Conservation (phyloP, 1,140 invertebrate species). For the Bombyx mori region DNA sequence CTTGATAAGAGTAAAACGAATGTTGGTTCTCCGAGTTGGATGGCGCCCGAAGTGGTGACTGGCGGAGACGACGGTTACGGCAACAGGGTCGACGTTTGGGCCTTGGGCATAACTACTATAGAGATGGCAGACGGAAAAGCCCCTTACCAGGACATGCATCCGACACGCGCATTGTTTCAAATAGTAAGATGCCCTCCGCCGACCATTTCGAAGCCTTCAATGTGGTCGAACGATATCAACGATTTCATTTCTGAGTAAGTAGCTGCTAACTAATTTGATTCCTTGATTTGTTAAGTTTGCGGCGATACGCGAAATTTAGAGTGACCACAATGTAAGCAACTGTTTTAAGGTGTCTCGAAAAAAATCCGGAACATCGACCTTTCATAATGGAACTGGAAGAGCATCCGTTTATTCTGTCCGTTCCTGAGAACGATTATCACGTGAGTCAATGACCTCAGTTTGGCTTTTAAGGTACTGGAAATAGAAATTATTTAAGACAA, state of each 20-base stretch:
- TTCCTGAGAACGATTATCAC: conserved; percentile 83
- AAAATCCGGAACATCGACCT: conserved; percentile 91
- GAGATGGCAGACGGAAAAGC: conserved; percentile 91
- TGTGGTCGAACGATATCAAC: conserved; percentile 85
- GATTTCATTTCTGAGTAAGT: conserved; percentile 77
- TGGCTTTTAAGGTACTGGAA: not conserved
- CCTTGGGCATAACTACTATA: conserved; percentile 91
- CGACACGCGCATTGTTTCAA: conserved; percentile 88
- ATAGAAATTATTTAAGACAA: not conserved
- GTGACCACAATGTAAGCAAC: not conserved
- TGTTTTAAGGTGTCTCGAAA: conserved; percentile 83
- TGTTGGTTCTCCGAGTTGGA: conserved; percentile 92
- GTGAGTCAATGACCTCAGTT: conserved; percentile 64
- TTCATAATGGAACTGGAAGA: conserved; percentile 87
- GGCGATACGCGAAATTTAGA: too few species aligned
- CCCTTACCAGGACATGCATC: conserved; percentile 88
- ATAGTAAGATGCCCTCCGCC: conserved; percentile 91
- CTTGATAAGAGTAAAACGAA: conserved; percentile 79
- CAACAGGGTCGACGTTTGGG: conserved; percentile 90
- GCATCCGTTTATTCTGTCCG: conserved; percentile 86
- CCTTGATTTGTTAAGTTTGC: too few species aligned
- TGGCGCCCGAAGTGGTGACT: conserved; percentile 86
- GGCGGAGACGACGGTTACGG: conserved; percentile 73
- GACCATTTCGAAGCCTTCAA: conserved; percentile 77
- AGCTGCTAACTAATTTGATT: too few species aligned